phyloP scores from a whole-genome alignment of 2,113 vertebrate genomes.

The Cryptotis parvus region DNA sequence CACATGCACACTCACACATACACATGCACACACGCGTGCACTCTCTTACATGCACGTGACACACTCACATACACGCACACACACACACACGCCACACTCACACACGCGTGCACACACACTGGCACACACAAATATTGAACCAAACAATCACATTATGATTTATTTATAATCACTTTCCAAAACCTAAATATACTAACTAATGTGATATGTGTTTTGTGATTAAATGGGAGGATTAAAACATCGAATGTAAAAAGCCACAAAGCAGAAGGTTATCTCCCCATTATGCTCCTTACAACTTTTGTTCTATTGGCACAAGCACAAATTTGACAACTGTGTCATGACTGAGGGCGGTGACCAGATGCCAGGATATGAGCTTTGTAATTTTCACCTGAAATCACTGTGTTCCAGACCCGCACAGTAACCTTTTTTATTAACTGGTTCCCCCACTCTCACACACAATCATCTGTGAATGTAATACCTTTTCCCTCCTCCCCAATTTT shows the following conservation, averaged over 20 bases:
- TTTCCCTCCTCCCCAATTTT: slow-evolving; percentile 52
- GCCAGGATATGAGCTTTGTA: slow-evolving; percentile 55
- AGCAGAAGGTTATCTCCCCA: slow-evolving; percentile 74
- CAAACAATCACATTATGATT: slow-evolving; percentile 31
- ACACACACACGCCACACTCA: too few species aligned
- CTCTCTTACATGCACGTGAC: too few species aligned
- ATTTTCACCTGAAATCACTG: slow-evolving; percentile 79
- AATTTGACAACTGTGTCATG: slow-evolving; percentile 74
- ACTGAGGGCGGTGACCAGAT: slow-evolving; percentile 28
- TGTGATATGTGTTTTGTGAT: slow-evolving; percentile 75
- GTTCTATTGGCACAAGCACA: slow-evolving; percentile 61
- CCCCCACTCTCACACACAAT: neutral
- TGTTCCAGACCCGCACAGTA: slow-evolving; percentile 9
- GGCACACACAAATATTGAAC: neutral
- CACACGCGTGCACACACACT: neutral
- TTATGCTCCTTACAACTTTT: slow-evolving; percentile 66
- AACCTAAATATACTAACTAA: slow-evolving; percentile 75
- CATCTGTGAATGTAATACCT: slow-evolving; percentile 68
- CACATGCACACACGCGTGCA: too few species aligned
- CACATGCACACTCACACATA: too few species aligned
- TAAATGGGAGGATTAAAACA: slow-evolving; percentile 76
- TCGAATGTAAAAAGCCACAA: slow-evolving; percentile 72
- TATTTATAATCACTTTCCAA: slow-evolving; percentile 61
- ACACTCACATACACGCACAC: neutral
- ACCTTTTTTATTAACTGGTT: slow-evolving; percentile 59